Base-by-base conservation (phyloP, 1,140 invertebrate genomes). In the Aplysia californica region DNA sequence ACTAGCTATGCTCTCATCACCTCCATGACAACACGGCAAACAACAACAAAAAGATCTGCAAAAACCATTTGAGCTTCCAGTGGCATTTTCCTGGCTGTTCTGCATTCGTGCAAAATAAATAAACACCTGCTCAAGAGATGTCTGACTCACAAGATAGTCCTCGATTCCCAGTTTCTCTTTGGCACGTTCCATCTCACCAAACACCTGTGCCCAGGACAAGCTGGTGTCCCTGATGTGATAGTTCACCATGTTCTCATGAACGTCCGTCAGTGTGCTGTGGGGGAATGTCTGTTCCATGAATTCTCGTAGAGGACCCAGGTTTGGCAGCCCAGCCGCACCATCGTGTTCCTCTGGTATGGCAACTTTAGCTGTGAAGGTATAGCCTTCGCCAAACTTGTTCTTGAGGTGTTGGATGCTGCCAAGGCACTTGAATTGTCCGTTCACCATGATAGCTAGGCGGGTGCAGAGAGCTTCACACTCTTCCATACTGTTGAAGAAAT, bases 61-160 rank as follows among this genome's bases (percentile, higher is more conserved):
- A n/a, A n/a, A n/a, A n/a, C n/a, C n/a, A n/a, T n/a, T n/a, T n/a
- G n/a, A n/a, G n/a, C n/a, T n/a, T n/a, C n/a, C n/a, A n/a, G n/a
- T n/a, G n/a, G n/a, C n/a, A n/a, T n/a, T n/a, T n/a, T n/a, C n/a
- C n/a, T n/a, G n/a, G n/a, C n/a, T n/a, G n/a, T n/a, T n/a, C n/a
- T n/a, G n/a, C 92, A 81, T 81, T 55, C 85, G 77, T 10, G 91
- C 90, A 86, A 92, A 91, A 59, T 89, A 89, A 10, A 91, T 84
- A 79, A 92, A 92, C 6, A 95, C 94, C 91, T 95, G 94, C 84
- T 95, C 94, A 55, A 95, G 89, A 4, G 94, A 94, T 38, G 93
- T 95, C 85, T 95, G 94, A 79, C 93, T 94, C 38, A 95, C 88
- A 1, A 94, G 94, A 87, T 94, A 95, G 88, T 95, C 94, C 41